phyloP scores from a whole-genome alignment of 2,888 invertebrate species.

The Lydus trimaculatus region DNA sequence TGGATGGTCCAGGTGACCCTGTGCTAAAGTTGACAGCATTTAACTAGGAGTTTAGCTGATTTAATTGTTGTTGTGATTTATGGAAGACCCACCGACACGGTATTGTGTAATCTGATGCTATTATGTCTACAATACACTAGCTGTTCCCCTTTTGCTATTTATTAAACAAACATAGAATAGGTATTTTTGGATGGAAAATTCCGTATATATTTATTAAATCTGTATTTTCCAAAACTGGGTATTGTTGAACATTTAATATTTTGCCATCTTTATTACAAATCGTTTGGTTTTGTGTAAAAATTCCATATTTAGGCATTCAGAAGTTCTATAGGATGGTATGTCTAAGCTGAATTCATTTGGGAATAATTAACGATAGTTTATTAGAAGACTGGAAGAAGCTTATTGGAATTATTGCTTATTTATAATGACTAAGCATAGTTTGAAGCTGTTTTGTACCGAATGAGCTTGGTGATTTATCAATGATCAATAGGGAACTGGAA shows the following conservation, averaged over 20 bases:
- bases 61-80: conserved; percentile 58
- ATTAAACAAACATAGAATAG: not conserved
- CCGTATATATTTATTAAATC: not conserved
- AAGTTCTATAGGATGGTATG: not conserved
- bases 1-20: conserved; percentile 52
- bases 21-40: conserved; percentile 54
- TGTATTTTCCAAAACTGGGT: no score
- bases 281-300: not conserved
- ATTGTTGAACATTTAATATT: no score
- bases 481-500: no score
- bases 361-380: not conserved
- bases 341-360: not conserved
- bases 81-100: conserved; percentile 51
- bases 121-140: conserved; percentile 15
- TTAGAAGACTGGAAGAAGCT: not conserved
- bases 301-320: not conserved
- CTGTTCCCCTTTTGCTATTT: not conserved
- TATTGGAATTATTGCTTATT: not conserved
- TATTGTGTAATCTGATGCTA: conserved; percentile 41
- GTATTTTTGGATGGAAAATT: not conserved
- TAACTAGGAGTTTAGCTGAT: conserved; percentile 56
- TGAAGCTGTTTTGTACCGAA: not conserved
- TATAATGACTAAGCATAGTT: not conserved
- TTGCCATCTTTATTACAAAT: not conserved
- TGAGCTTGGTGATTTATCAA: no score